Evolutionary conservation across 2,113 vertebrate genomes (phyloP).

Genomic region (Tor tambroides): DNA sequence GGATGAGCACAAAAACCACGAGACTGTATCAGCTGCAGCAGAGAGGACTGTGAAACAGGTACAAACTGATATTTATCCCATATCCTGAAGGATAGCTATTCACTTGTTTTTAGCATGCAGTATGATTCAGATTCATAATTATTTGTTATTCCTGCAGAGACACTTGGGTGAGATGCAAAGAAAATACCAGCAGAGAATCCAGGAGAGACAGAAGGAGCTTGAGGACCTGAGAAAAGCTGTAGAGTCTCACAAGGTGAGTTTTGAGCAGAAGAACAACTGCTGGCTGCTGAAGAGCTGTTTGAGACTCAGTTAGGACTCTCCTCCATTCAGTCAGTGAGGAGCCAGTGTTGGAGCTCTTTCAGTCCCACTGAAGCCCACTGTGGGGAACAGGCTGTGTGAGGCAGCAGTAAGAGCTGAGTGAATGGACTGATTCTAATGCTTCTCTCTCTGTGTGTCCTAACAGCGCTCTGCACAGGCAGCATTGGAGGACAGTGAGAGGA

Average conservation of each 20-base stretch:
- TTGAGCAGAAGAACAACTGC: background rate
- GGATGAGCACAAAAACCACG: background rate
- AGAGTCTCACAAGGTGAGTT: background rate
- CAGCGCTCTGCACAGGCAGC: too few species aligned
- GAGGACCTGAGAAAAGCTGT: background rate
- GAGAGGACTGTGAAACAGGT: slow-evolving; percentile 15
- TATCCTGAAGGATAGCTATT: background rate
- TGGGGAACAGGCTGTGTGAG: too few species aligned
- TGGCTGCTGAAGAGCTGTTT: background rate
- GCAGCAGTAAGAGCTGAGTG: too few species aligned
- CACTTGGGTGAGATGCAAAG: background rate
- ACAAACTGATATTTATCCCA: background rate
- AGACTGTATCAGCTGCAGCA: background rate
- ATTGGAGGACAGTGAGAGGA: slow-evolving; percentile 49
- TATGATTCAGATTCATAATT: background rate
- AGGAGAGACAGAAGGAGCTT: background rate
- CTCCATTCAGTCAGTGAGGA: too few species aligned
- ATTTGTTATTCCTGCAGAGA: background rate
- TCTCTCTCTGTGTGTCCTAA: background rate
- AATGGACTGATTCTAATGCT: background rate
- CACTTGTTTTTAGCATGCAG: background rate
- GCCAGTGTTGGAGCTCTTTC: too few species aligned
- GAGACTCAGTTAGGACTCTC: background rate
- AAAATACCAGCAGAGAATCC: background rate
- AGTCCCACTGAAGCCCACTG: too few species aligned